Evolutionary conservation across 1,140 invertebrate species (phyloP).

Genomic region (Geopemphigus sp.): DNA sequence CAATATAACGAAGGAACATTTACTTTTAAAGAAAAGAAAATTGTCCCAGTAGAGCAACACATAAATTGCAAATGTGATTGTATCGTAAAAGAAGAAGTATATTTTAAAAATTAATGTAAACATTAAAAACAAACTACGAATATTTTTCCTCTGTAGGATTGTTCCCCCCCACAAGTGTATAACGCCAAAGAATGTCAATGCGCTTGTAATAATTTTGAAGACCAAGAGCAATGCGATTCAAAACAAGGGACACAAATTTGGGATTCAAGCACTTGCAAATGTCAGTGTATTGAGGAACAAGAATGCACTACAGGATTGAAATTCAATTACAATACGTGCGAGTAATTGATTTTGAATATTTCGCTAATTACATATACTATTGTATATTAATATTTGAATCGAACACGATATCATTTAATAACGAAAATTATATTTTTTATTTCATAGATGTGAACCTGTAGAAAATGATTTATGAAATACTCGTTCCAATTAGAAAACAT

Average conservation of each 20-base stretch:
- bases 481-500: not conserved
- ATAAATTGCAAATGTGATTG: constrained; percentile 64
- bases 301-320: constrained; percentile 63
- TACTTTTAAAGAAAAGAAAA: constrained; percentile 54
- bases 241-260: constrained; percentile 60
- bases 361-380: too few species aligned
- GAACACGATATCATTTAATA: too few species aligned
- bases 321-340: constrained; percentile 64
- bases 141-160: constrained; percentile 57
- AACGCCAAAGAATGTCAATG: constrained; percentile 61
- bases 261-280: constrained; percentile 63
- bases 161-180: constrained; percentile 62
- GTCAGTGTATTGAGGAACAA: constrained; percentile 59
- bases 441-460: not conserved
- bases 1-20: constrained; percentile 50
- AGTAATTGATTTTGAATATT: constrained; percentile 54
- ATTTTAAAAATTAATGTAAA: constrained; percentile 47
- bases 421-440: not conserved
- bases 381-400: too few species aligned
- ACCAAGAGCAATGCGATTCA: constrained; percentile 60
- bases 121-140: not conserved
- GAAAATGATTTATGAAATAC: not conserved
- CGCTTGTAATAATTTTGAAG: constrained; percentile 62
- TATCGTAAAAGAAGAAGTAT: constrained; percentile 60
- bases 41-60: constrained; percentile 63